Conservation (phyloP, 2,888 invertebrate species). For the Abrostola triplasia region DNA sequence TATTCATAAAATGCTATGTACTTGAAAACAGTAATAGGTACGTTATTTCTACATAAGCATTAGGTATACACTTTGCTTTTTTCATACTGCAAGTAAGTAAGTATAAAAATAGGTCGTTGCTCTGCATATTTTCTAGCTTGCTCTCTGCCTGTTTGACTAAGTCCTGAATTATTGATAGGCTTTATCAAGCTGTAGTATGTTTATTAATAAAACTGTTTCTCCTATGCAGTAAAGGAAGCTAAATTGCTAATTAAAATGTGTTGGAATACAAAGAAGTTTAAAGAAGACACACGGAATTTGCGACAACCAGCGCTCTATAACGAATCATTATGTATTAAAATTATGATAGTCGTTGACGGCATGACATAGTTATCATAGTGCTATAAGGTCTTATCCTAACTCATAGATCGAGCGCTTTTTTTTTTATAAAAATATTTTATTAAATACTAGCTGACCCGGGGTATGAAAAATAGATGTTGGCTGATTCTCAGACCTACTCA, state of each 20-base stretch:
- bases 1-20: too few species aligned
- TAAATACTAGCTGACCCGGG: too few species aligned
- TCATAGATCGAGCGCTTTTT: too few species aligned
- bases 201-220: slow-evolving; percentile 33
- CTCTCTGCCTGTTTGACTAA: slow-evolving; percentile 45
- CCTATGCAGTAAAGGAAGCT: slow-evolving; percentile 7
- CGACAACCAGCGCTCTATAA: too few species aligned
- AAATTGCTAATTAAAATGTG: slow-evolving; percentile 7
- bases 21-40: not conserved
- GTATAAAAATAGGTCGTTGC: slow-evolving; percentile 59
- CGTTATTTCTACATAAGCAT: not conserved
- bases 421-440: too few species aligned
- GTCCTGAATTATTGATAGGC: slow-evolving; percentile 53
- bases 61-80: slow-evolving; percentile 26
- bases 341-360: too few species aligned
- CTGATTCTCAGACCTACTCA: too few species aligned
- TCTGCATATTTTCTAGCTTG: slow-evolving; percentile 56
- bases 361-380: too few species aligned
- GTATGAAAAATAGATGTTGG: too few species aligned
- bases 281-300: not conserved
- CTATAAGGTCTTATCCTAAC: too few species aligned
- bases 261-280: slow-evolving; percentile 18
- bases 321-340: not conserved
- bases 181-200: slow-evolving; percentile 30
- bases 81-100: slow-evolving; percentile 36